Percentiles rank a stretch among this genome's conserved stretches.
Conservation (phyloP, 1,140 invertebrate species). For the Drosophila virilis region DNA sequence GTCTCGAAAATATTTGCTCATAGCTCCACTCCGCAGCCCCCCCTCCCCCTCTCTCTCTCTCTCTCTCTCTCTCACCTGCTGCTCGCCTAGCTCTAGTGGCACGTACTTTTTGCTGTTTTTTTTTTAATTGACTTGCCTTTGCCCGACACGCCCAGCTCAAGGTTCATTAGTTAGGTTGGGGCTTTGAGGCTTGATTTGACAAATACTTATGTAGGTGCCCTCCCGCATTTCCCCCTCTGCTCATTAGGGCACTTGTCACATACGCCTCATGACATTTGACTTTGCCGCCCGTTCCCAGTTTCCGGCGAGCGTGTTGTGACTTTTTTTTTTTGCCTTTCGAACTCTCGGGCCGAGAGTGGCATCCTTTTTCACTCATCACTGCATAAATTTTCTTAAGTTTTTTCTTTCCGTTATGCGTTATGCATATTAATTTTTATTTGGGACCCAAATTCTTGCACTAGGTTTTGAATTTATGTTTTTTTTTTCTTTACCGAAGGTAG, state of each 20-base stretch:
- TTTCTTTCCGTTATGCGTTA: slow-evolving; percentile 73
- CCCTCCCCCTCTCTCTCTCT: neutral
- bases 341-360: slow-evolving; percentile 36
- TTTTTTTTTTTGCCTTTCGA: slow-evolving; percentile 28
- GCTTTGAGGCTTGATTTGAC: slow-evolving; percentile 63
- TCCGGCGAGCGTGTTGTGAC: slow-evolving; percentile 60
- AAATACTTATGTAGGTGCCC: slow-evolving; percentile 50
- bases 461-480: slow-evolving; percentile 38
- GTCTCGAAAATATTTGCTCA: slow-evolving; percentile 49
- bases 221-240: slow-evolving; percentile 43
- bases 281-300: slow-evolving; percentile 32
- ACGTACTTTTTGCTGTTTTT: slow-evolving; percentile 74
- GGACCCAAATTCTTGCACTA: slow-evolving; percentile 18
- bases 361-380: slow-evolving; percentile 83
- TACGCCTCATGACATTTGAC: slow-evolving; percentile 60
- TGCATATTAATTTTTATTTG: slow-evolving; percentile 72
- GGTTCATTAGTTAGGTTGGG: slow-evolving; percentile 65
- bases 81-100: slow-evolving; percentile 50
- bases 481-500: slow-evolving; percentile 14
- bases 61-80: neutral
- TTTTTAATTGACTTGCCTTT: slow-evolving; percentile 80
- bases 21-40: neutral
- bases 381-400: slow-evolving; percentile 77
- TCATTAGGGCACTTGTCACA: slow-evolving; percentile 81
- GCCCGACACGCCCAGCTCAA: slow-evolving; percentile 28